Evolutionary conservation across 2,888 invertebrate genomes (phyloP).

Genomic region (Zele albiditarsus): DNA sequence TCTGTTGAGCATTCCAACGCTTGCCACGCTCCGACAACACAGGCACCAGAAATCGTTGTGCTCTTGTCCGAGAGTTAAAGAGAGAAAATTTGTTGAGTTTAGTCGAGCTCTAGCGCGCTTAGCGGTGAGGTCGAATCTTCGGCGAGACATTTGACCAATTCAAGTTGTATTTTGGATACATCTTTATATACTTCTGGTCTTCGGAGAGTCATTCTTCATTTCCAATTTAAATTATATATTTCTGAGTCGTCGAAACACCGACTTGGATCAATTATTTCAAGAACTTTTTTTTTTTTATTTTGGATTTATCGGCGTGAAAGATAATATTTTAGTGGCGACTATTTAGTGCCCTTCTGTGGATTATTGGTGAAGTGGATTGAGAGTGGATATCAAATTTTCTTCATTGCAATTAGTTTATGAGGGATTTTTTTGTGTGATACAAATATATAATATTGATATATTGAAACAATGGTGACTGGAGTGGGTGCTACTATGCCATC

Average conservation of each 20-base stretch:
- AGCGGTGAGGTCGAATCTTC: conserved; percentile 62
- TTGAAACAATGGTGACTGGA: conserved; percentile 68
- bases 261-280: conserved; percentile 7
- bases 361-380: conserved; percentile 54
- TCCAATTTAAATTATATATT: no score
- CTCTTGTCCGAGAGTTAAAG: conserved; percentile 49
- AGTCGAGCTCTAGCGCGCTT: conserved; percentile 69
- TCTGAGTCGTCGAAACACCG: not conserved
- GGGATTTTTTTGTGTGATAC: conserved; percentile 21
- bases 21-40: conserved; percentile 62
- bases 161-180: not conserved
- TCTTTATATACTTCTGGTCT: not conserved
- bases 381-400: conserved; percentile 34
- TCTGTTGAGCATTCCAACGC: conserved; percentile 65
- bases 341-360: conserved; percentile 51
- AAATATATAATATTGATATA: not conserved
- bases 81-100: conserved; percentile 50
- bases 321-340: conserved; percentile 34
- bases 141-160: not conserved
- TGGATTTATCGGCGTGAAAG: conserved; percentile 12
- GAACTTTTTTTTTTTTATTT: not conserved
- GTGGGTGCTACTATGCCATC: conserved; percentile 71
- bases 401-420: not conserved
- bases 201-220: not conserved
- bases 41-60: conserved; percentile 64